Evolutionary conservation across 2,888 invertebrate genomes (phyloP).

Genomic region (Acrobasis suavella): DNA sequence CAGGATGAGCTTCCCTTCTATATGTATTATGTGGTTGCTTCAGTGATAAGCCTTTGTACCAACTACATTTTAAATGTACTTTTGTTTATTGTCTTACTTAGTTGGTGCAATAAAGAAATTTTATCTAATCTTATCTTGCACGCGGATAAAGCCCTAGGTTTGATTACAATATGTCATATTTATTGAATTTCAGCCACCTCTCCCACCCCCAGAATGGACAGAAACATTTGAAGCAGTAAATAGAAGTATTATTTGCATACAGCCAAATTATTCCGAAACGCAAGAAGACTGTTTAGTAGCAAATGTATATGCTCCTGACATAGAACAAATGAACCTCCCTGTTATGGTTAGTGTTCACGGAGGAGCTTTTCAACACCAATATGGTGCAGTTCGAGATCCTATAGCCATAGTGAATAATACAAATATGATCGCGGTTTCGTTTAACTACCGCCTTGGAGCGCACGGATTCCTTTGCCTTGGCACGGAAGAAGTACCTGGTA

Average conservation of each 20-base stretch:
- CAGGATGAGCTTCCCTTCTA: no score
- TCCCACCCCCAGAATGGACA: constrained; percentile 44
- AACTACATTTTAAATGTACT: no score
- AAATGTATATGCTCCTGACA: constrained; percentile 39
- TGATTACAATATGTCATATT: not conserved
- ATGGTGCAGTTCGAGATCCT: constrained; percentile 38
- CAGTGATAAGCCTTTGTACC: no score
- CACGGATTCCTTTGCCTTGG: constrained; percentile 45
- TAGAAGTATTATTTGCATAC: constrained; percentile 43
- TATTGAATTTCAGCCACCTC: constrained; percentile 43
- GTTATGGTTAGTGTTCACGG: constrained; percentile 60
- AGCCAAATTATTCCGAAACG: constrained; percentile 25
- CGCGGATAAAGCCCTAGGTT: no score
- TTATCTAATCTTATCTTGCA: no score
- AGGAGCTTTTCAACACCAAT: constrained; percentile 45
- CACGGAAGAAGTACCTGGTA: constrained; percentile 45
- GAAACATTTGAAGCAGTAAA: constrained; percentile 41
- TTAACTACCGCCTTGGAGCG: constrained; percentile 43
- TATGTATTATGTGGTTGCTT: no score
- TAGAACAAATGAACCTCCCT: constrained; percentile 35
- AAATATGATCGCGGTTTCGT: constrained; percentile 41
- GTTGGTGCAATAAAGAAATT: no score
- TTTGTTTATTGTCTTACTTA: no score
- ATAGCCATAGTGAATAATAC: constrained; percentile 38
- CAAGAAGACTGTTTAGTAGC: constrained; percentile 43